Evolutionary conservation across 2,113 vertebrate species (phyloP).

Genomic region (Sardina pilchardus): DNA sequence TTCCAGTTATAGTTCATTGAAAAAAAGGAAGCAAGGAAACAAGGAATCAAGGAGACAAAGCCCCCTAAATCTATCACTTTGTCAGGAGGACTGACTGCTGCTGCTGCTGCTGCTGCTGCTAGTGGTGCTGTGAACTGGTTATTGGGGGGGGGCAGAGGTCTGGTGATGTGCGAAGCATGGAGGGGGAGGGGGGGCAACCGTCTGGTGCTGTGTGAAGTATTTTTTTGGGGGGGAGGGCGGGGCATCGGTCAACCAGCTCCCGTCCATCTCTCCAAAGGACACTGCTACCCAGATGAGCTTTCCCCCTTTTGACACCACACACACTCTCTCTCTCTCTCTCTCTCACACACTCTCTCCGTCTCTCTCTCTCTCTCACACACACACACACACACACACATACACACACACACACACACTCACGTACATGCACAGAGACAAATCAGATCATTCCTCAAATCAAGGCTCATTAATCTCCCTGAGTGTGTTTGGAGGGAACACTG

Average conservation of each 20-base stretch:
- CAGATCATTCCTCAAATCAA: constrained; percentile 40
- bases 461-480: not conserved
- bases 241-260: constrained; percentile 46
- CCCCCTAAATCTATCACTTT: not conserved
- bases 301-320: constrained; percentile 42
- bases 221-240: constrained; percentile 25
- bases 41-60: not conserved
- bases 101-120: not conserved
- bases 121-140: too few relatives aligned
- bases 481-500: constrained; percentile 27
- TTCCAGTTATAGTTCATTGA: not conserved
- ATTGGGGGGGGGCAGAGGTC: too few relatives aligned
- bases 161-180: not conserved
- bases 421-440: constrained; percentile 39
- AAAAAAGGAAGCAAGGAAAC: not conserved
- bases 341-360: constrained; percentile 6
- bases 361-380: constrained; percentile 17
- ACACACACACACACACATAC: not conserved
- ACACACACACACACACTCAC: not conserved
- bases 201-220: not conserved
- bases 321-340: constrained; percentile 47
- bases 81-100: not conserved
- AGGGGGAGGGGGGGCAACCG: constrained; percentile 37
- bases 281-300: constrained; percentile 48
- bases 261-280: constrained; percentile 31